Evolutionary conservation across 2,888 invertebrate species (phyloP).

Genomic region (Amblyjoppa proteus): DNA sequence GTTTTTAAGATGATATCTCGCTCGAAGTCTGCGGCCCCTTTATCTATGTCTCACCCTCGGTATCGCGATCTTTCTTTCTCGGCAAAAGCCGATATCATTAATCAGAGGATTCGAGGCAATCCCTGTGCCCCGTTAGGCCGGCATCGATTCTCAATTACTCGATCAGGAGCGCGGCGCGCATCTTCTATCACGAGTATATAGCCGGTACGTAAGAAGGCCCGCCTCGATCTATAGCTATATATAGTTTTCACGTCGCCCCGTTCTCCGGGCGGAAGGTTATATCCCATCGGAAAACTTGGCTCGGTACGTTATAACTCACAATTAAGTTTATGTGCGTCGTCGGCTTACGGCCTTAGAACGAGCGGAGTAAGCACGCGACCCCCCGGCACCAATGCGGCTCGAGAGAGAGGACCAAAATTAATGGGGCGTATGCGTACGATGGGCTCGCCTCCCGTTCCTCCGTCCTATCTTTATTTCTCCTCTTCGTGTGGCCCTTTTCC

Average conservation of each 20-base stretch:
- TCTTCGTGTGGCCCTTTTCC: background rate
- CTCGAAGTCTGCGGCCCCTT: background rate
- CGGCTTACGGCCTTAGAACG: slow-evolving; percentile 54
- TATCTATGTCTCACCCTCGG: background rate
- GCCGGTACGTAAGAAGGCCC: background rate
- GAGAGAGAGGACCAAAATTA: slow-evolving; percentile 47
- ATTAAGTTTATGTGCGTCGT: slow-evolving; percentile 67
- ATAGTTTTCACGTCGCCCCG: slow-evolving; percentile 26
- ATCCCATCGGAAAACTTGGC: slow-evolving; percentile 63
- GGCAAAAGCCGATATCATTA: slow-evolving; percentile 62
- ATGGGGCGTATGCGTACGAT: slow-evolving; percentile 59
- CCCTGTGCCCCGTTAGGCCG: slow-evolving; percentile 36
- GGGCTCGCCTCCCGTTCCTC: slow-evolving; percentile 36
- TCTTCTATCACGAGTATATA: slow-evolving; percentile 4
- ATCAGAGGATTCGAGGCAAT: slow-evolving; percentile 61
- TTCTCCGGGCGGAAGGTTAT: slow-evolving; percentile 13
- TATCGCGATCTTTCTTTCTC: slow-evolving; percentile 45
- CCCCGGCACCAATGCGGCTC: slow-evolving; percentile 42
- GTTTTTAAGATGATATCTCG: background rate
- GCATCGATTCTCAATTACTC: slow-evolving; percentile 67
- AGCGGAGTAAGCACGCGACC: slow-evolving; percentile 29
- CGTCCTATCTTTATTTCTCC: slow-evolving; percentile 24
- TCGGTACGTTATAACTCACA: slow-evolving; percentile 65
- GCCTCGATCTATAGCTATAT: background rate
- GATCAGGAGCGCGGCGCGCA: slow-evolving; percentile 47